These are phyloP conservation scores for Halcyon malimbica DNA, from an alignment of 2,113 vertebrate species.

Conservation along the genomic window DNA sequence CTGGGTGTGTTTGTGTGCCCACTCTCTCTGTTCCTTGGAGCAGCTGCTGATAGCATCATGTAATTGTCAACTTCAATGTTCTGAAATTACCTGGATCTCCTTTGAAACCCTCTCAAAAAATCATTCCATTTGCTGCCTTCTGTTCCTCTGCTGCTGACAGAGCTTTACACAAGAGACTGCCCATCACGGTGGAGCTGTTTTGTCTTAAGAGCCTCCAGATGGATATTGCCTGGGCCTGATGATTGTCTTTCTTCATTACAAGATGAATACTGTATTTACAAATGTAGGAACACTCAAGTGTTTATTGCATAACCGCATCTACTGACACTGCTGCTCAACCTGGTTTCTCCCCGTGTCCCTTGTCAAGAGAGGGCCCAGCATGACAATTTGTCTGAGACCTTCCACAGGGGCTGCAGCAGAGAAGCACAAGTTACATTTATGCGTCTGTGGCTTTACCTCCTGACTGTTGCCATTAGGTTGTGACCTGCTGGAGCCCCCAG, in stretches of 20 bases:
- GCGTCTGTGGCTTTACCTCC: neutral
- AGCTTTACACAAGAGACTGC: neutral
- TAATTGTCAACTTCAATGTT: slow-evolving; percentile 16
- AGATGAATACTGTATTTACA: neutral
- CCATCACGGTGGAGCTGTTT: neutral
- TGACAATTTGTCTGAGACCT: neutral
- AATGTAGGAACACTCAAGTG: neutral
- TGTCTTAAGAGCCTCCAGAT: neutral
- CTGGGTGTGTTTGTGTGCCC: neutral
- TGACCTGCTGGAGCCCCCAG: neutral
- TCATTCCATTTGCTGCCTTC: neutral
- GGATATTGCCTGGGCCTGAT: neutral
- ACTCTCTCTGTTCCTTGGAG: neutral
- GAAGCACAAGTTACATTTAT: neutral
- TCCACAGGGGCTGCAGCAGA: neutral
- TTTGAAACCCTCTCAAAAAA: neutral
- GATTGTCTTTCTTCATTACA: neutral
- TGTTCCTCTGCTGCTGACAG: neutral
- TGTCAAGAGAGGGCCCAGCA: neutral
- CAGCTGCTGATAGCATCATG: neutral
- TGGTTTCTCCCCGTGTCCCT: neutral
- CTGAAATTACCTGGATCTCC: slow-evolving; percentile 31
- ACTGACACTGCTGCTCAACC: neutral
- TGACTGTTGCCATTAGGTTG: neutral
- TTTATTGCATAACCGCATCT: neutral